Conservation (phyloP, 2,113 vertebrate genomes). For the Labrus mixtus region DNA sequence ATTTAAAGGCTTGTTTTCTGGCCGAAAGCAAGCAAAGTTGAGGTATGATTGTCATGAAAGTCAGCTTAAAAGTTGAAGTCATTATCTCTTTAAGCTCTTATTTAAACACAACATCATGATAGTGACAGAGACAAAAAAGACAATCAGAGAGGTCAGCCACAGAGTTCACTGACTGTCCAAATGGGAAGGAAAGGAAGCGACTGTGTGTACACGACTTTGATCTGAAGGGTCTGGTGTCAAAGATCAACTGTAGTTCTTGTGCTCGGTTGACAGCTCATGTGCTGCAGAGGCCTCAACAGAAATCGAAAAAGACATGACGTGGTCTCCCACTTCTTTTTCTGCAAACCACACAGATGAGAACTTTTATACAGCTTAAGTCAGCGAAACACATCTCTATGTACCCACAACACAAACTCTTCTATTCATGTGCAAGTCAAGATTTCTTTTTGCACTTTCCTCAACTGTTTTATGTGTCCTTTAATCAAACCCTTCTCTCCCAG, state of each 20-base stretch:
- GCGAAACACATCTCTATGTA: neutral
- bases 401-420: neutral
- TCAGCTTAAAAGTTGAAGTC: neutral
- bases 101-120: neutral
- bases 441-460: neutral
- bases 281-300: neutral
- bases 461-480: neutral
- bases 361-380: neutral
- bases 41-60: neutral
- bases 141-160: neutral
- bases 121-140: neutral
- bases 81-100: neutral
- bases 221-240: neutral
- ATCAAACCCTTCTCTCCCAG: slow-evolving; percentile 1
- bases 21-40: neutral
- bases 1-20: neutral
- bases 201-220: neutral
- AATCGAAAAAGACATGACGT: neutral
- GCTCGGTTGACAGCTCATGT: neutral
- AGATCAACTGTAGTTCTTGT: neutral
- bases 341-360: no score
- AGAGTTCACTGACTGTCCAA: neutral
- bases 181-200: neutral
- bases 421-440: neutral
- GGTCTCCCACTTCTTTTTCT: neutral